Evolutionary conservation across 1,140 invertebrate species (phyloP).

Genomic region (Coboldia fuscipes): DNA sequence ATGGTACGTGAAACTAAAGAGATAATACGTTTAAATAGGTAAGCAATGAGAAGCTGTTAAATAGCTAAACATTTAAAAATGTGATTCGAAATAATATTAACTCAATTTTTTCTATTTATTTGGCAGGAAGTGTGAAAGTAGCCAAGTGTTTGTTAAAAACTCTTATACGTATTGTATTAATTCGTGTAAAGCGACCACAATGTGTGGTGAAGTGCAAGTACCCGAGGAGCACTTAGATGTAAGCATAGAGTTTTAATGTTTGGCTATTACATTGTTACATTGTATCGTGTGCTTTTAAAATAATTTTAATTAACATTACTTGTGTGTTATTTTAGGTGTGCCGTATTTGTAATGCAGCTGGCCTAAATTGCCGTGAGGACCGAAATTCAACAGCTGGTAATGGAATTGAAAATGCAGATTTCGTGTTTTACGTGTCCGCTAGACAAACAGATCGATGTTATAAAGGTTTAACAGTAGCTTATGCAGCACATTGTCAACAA

Average conservation of each 20-base stretch:
- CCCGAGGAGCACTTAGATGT: conserved; percentile 84
- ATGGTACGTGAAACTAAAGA: conserved; percentile 65
- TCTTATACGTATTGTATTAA: conserved; percentile 73
- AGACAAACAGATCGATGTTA: conserved; percentile 78
- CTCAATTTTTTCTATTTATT: conserved; percentile 2
- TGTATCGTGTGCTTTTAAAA: neutral
- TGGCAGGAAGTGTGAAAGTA: conserved; percentile 56
- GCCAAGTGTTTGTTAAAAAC: conserved; percentile 62
- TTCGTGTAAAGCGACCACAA: conserved; percentile 59
- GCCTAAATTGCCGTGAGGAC: conserved; percentile 44
- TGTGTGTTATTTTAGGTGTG: conserved; percentile 38
- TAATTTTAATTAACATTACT: conserved; percentile 2
- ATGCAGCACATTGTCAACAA: conserved; percentile 96
- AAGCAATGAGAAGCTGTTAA: conserved; percentile 11
- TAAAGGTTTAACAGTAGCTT: conserved; percentile 76
- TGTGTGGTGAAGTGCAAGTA: conserved; percentile 86
- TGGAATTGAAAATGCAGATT: conserved; percentile 76
- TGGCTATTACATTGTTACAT: too few relatives aligned
- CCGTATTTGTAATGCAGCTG: conserved; percentile 63
- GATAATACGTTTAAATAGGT: conserved; percentile 75
- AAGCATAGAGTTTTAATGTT: conserved; percentile 23
- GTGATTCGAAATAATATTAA: neutral
- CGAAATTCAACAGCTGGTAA: conserved; percentile 21
- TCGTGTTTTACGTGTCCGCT: conserved; percentile 93
- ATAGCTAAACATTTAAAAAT: neutral